Conservation (phyloP, 37 sponge, comb jelly and placozoan genomes). For the Geodia barretti region DNA sequence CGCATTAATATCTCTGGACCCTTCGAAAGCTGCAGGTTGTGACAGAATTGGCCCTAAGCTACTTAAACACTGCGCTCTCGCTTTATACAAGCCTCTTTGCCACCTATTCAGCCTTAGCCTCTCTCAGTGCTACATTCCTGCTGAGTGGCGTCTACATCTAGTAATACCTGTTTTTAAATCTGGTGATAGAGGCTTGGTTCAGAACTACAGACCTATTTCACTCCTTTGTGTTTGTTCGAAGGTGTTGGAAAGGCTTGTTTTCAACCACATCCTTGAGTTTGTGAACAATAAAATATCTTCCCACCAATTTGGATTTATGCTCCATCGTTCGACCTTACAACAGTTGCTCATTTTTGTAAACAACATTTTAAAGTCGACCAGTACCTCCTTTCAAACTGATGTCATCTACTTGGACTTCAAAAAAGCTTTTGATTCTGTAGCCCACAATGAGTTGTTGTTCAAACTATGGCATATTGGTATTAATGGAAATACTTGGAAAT, state of each 20-base stretch:
- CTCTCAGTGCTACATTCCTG: neutral
- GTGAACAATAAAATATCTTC: neutral
- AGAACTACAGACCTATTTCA: conserved; percentile 44
- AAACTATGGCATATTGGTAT: conserved; percentile 26
- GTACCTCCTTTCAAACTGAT: neutral
- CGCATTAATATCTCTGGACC: neutral
- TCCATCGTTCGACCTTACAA: neutral
- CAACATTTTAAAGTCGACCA: neutral
- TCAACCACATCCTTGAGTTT: conserved; percentile 1
- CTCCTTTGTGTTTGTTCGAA: conserved; percentile 13
- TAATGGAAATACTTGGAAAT: conserved; percentile 14
- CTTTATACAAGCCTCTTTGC: neutral
- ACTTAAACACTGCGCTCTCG: neutral
- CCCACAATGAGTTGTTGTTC: conserved; percentile 18
- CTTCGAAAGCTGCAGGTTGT: neutral
- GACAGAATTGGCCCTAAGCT: conserved; percentile 7
- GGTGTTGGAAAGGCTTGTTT: conserved; percentile 27
- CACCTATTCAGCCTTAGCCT: neutral
- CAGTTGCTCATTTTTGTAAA: neutral
- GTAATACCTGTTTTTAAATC: conserved; percentile 34
- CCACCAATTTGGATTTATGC: conserved; percentile 26
- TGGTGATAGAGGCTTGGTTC: neutral
- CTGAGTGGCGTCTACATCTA: conserved; percentile 24
- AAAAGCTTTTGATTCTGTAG: conserved; percentile 36
- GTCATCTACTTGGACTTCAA: conserved; percentile 18